Evolutionary conservation across 30 jellyfish, hydroid and myxozoan genomes (phyloP).

Genomic region (Hydractinia symbiolongicarpus): DNA sequence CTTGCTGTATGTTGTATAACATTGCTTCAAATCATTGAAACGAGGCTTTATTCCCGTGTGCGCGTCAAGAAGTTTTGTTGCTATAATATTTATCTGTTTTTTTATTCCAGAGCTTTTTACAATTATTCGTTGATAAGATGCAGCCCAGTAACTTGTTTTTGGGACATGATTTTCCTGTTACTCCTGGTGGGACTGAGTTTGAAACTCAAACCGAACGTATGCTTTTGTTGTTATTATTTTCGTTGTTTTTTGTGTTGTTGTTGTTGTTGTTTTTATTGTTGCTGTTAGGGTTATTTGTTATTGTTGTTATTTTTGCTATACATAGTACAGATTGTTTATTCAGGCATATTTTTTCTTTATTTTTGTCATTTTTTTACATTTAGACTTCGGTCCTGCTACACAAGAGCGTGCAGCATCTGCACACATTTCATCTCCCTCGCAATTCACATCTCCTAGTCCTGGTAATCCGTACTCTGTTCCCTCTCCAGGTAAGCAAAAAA

Average conservation of each 20-base stretch:
- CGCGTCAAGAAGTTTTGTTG: not conserved
- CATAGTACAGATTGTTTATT: too few relatives aligned
- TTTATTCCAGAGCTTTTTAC: slow-evolving; percentile 47
- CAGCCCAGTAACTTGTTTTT: slow-evolving; percentile 15
- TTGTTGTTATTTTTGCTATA: too few relatives aligned
- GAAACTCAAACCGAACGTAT: slow-evolving; percentile 37
- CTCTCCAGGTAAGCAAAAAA: slow-evolving; percentile 72
- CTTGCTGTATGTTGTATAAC: slow-evolving; percentile 35
- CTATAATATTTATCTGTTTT: not conserved
- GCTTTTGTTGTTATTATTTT: not conserved
- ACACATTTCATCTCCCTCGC: slow-evolving; percentile 73
- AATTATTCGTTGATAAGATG: slow-evolving; percentile 55
- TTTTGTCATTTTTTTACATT: not conserved
- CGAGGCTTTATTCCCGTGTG: not conserved
- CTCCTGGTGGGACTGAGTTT: slow-evolving; percentile 57
- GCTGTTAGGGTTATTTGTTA: too few relatives aligned
- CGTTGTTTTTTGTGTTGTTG: too few relatives aligned
- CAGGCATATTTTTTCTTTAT: not conserved
- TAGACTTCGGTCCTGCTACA: slow-evolving; percentile 46
- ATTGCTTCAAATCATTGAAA: not conserved
- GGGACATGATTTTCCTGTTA: slow-evolving; percentile 38
- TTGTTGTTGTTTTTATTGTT: too few relatives aligned
- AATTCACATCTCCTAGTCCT: slow-evolving; percentile 72
- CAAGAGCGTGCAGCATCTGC: slow-evolving; percentile 70
- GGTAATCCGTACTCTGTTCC: slow-evolving; percentile 83